Evolutionary conservation across 2,888 invertebrate species (phyloP).

Genomic region (Dyspetes luteomarginatus): DNA sequence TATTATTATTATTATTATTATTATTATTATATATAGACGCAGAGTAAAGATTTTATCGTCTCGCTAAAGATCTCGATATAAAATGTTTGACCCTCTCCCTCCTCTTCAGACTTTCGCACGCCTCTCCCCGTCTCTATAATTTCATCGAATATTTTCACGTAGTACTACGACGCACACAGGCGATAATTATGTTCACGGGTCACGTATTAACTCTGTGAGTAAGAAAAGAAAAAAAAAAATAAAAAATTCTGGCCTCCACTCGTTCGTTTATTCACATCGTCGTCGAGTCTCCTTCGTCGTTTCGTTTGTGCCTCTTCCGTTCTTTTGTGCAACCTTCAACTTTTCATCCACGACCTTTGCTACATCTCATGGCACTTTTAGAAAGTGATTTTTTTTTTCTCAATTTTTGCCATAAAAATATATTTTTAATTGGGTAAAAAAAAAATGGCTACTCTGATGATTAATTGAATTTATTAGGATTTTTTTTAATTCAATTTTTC

Average conservation of each 20-base stretch:
- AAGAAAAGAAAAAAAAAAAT: slow-evolving; percentile 18
- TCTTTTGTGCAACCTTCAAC: background rate
- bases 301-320: background rate
- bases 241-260: slow-evolving; percentile 22
- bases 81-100: slow-evolving; percentile 31
- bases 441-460: too few relatives aligned
- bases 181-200: slow-evolving; percentile 40
- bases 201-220: slow-evolving; percentile 49
- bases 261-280: too few relatives aligned
- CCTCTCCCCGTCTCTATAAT: slow-evolving; percentile 9
- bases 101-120: slow-evolving; percentile 1
- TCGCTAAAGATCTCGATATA: background rate
- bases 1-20: background rate
- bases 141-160: slow-evolving; percentile 48
- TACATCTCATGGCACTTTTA: background rate
- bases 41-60: slow-evolving; percentile 11
- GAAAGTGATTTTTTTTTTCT: background rate
- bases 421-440: background rate
- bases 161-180: background rate
- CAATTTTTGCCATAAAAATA: too few relatives aligned
- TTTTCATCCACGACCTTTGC: background rate
- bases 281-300: slow-evolving; percentile 22
- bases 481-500: too few relatives aligned
- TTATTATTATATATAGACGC: slow-evolving; percentile 9
- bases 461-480: too few relatives aligned